Percentiles rank a stretch among this genome's conserved stretches.
Evolutionary conservation across 2,113 vertebrate genomes (phyloP).

Genomic region (Etheostoma cragini): DNA sequence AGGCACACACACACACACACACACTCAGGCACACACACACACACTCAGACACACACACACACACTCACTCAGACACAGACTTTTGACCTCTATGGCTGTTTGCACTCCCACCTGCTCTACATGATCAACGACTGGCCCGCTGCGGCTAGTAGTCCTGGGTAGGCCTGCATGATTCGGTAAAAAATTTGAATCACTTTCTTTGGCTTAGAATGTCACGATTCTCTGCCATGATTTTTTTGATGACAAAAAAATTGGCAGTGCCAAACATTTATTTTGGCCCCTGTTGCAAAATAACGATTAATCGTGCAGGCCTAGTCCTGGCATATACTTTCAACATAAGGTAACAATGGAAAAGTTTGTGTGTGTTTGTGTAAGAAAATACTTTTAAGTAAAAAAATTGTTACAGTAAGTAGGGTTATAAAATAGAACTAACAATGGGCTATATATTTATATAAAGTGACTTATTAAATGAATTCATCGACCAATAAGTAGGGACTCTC

Average conservation of each 20-base stretch:
- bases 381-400: no score
- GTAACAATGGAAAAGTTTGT: neutral
- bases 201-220: no score
- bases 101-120: conserved; percentile 25
- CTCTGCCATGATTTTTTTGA: no score
- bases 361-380: no score
- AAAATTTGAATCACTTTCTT: no score
- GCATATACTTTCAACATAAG: neutral
- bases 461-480: neutral
- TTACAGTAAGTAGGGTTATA: neutral
- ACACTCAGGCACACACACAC: no score
- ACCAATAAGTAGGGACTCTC: neutral
- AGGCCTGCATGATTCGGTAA: no score
- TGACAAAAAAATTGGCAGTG: no score
- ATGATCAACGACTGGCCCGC: neutral
- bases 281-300: no score
- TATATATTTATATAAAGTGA: neutral
- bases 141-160: neutral
- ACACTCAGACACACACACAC: no score
- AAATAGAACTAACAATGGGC: neutral
- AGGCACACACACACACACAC: neutral
- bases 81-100: conserved; percentile 43
- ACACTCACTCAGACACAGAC: neutral
- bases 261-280: no score
- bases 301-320: no score